A percentile compares a stretch with the other conserved stretches of the same genome.
These are phyloP conservation scores for Leucoraja erinaceus DNA, from an alignment of 2,113 vertebrate genomes.

Conservation along the genomic window DNA sequence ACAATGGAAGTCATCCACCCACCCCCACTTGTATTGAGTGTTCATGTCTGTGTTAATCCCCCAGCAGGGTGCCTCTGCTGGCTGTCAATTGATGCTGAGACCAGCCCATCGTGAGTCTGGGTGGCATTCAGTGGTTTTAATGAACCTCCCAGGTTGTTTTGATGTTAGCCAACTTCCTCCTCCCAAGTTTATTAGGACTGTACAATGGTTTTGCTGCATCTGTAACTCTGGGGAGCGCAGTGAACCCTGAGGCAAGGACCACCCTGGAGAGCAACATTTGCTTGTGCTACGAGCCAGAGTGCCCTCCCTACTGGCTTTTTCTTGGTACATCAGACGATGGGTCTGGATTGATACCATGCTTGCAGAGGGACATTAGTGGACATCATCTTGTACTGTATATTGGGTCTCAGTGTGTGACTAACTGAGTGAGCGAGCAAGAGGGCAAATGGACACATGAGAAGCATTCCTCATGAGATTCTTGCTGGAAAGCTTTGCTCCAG, in stretches of 20 bases:
- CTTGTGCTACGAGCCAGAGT: not conserved
- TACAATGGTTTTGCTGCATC: too few relatives aligned
- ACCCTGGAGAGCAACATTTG: not conserved
- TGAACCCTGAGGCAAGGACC: not conserved
- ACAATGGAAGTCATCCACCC: too few relatives aligned
- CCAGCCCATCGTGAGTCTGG: not conserved
- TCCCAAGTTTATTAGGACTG: not conserved
- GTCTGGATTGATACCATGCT: not conserved
- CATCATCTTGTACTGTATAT: not conserved
- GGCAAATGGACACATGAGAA: not conserved
- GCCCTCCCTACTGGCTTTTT: too few relatives aligned
- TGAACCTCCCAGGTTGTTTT: not conserved
- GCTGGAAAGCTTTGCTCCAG: not conserved
- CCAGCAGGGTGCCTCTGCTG: too few relatives aligned
- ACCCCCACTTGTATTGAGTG: too few relatives aligned
- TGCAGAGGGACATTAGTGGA: not conserved
- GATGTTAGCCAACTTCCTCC: not conserved
- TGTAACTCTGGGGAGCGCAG: not conserved
- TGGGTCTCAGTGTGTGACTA: too few relatives aligned
- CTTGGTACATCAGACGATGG: too few relatives aligned
- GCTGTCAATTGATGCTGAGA: not conserved
- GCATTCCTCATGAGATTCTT: too few relatives aligned
- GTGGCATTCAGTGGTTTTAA: not conserved
- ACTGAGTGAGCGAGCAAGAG: too few relatives aligned
- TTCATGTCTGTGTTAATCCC: too few relatives aligned